Conservation (phyloP, 1,140 invertebrate genomes). For the Antheraea mylitta region DNA sequence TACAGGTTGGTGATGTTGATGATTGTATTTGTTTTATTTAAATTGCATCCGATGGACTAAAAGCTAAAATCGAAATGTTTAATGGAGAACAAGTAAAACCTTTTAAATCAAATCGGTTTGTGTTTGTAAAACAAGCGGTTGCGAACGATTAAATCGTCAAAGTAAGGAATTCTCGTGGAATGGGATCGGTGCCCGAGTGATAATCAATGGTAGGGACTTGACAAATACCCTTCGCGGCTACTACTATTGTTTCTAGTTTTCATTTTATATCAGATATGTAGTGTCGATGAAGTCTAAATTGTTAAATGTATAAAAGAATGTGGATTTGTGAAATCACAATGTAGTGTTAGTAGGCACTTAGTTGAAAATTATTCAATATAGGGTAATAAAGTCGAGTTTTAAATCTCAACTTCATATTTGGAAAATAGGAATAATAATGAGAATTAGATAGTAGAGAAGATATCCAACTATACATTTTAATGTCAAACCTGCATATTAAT, state of each 20-base stretch:
- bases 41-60: not conserved
- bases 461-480: too few relatives aligned
- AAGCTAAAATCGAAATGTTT: not conserved
- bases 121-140: constrained; percentile 4
- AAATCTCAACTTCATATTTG: too few relatives aligned
- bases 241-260: constrained; percentile 7
- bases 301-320: too few relatives aligned
- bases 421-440: too few relatives aligned
- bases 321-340: too few relatives aligned
- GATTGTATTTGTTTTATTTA: too few relatives aligned
- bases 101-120: not conserved
- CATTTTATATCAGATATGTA: not conserved
- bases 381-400: too few relatives aligned
- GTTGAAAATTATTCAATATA: too few relatives aligned
- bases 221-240: constrained; percentile 10
- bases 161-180: not conserved
- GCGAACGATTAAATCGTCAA: not conserved
- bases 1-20: too few relatives aligned
- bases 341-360: too few relatives aligned
- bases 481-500: too few relatives aligned
- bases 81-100: not conserved
- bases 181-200: constrained; percentile 7
- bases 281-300: not conserved
- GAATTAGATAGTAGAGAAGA: too few relatives aligned
- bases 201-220: constrained; percentile 15